Percentiles rank a stretch among this genome's conserved stretches.
Evolutionary conservation across 2,113 vertebrate species (phyloP).

Genomic region (Phyllostomus hastatus): DNA sequence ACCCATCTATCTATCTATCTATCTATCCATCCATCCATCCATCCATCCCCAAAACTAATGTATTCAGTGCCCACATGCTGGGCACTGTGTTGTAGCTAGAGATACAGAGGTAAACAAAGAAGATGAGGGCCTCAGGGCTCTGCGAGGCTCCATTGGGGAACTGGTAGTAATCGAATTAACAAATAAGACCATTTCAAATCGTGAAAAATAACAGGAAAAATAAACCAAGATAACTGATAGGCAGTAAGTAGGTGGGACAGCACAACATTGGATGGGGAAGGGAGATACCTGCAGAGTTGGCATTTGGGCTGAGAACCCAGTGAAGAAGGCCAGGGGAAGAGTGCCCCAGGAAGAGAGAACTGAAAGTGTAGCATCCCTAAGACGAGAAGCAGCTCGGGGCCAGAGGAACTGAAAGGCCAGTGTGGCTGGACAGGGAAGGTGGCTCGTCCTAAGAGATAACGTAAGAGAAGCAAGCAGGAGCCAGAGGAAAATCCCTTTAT

Average conservation of each 20-base stretch:
- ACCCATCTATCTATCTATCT: neutral
- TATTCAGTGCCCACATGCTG: neutral
- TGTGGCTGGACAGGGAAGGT: neutral
- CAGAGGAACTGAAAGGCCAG: constrained; percentile 40
- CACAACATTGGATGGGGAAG: neutral
- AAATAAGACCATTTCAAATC: neutral
- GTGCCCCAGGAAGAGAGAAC: neutral
- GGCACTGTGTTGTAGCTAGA: neutral
- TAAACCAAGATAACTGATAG: neutral
- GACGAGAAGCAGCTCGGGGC: neutral
- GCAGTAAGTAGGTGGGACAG: too few species aligned
- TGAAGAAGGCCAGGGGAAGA: neutral
- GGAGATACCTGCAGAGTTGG: neutral
- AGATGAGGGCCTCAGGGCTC: neutral
- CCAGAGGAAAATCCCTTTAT: neutral
- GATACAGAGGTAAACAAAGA: neutral
- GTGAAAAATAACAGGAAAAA: neutral
- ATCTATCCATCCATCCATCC: neutral
- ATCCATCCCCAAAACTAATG: neutral
- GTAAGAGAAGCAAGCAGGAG: neutral
- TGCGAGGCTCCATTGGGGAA: neutral
- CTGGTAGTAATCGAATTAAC: neutral
- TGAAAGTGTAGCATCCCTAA: neutral
- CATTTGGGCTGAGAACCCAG: neutral
- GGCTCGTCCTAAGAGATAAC: neutral